phyloP scores from a whole-genome alignment of 2,113 vertebrate genomes.

The Daphoenositta chrysoptera region DNA sequence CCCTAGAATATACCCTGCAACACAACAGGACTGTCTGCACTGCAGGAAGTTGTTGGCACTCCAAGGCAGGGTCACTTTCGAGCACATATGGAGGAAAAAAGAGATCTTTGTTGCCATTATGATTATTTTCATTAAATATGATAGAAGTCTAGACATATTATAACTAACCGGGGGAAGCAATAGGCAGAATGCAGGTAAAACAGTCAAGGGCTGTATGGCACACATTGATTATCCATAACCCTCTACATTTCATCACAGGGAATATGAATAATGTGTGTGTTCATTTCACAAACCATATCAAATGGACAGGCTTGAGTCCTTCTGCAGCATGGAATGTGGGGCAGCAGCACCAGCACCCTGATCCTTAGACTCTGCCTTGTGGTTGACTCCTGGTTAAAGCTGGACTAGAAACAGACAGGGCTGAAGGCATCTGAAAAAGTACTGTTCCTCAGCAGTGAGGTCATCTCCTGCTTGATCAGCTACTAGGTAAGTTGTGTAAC shows the following conservation, averaged over 20 bases:
- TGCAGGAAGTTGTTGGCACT: neutral
- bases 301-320: neutral
- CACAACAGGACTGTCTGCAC: neutral
- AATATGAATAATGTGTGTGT: neutral
- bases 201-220: neutral
- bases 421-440: neutral
- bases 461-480: neutral
- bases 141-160: neutral
- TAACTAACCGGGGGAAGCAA: neutral
- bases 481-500: constrained; percentile 20
- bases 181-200: neutral
- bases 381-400: neutral
- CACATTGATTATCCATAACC: neutral
- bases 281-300: neutral
- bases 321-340: neutral
- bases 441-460: neutral
- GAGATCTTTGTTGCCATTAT: neutral
- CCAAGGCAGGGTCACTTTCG: neutral
- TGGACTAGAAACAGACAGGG: neutral
- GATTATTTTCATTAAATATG: neutral
- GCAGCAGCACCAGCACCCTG: neutral
- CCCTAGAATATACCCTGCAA: neutral
- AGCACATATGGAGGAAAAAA: neutral
- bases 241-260: neutral
- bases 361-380: neutral